phyloP scores from a whole-genome alignment of 2,113 vertebrate species.

The Cnemophilus loriae region DNA sequence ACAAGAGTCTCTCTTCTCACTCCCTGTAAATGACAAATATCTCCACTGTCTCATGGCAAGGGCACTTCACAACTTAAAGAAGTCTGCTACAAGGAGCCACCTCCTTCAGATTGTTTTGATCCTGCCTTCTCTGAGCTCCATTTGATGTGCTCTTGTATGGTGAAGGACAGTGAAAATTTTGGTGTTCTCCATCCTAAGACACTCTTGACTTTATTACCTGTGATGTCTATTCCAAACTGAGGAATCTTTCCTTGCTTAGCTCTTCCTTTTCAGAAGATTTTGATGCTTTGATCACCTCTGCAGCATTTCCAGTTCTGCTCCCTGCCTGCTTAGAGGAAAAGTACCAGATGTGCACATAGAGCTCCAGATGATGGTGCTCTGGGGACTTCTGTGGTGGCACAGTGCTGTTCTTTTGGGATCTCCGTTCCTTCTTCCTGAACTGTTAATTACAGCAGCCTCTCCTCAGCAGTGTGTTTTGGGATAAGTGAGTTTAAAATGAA shows the following conservation, averaged over 20 bases:
- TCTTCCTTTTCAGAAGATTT: neutral
- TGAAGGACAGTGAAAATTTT: neutral
- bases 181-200: neutral
- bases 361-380: neutral
- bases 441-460: neutral
- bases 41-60: neutral
- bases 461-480: neutral
- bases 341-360: accelerated
- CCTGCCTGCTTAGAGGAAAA: accelerated
- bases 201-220: neutral
- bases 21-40: neutral
- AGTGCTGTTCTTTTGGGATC: neutral
- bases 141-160: neutral
- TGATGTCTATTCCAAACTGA: neutral
- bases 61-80: neutral
- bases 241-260: neutral
- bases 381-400: neutral
- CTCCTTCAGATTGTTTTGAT: neutral
- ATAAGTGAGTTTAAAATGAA: neutral
- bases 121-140: neutral
- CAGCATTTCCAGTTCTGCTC: neutral
- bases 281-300: neutral
- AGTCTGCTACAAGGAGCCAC: neutral
- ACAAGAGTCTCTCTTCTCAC: neutral
- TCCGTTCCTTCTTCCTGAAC: neutral